These are phyloP conservation scores for Myoxocephalus aenaeus DNA, from an alignment of 2,797 vertebrate species.

Conservation along the genomic window DNA sequence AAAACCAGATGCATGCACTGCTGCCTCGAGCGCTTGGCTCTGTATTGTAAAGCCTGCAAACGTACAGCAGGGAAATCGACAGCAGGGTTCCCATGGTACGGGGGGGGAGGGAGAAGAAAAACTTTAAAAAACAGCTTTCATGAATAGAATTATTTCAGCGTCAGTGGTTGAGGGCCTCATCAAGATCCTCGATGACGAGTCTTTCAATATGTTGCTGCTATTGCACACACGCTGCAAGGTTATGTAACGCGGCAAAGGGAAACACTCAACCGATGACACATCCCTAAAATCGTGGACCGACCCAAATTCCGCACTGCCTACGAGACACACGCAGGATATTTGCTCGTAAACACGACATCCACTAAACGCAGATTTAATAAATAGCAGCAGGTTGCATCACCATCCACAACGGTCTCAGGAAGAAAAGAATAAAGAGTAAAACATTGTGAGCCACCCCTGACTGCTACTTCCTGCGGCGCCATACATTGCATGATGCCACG, in stretches of 20 bases:
- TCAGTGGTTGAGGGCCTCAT: background rate
- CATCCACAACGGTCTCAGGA: background rate
- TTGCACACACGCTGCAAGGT: background rate
- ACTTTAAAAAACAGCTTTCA: background rate
- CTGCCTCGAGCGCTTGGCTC: constrained; percentile 38
- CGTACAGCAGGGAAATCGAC: constrained; percentile 19
- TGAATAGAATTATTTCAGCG: constrained; percentile 11
- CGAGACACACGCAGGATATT: constrained; percentile 2
- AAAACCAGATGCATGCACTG: constrained; percentile 4
- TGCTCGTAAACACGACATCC: background rate
- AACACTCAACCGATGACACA: background rate
- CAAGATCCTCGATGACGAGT: background rate
- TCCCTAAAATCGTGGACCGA: background rate
- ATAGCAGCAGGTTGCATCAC: constrained; percentile 2
- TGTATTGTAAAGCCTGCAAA: constrained; percentile 17
- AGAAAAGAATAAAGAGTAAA: background rate
- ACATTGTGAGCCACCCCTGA: background rate
- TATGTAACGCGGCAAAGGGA: constrained; percentile 7
- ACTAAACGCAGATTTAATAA: background rate
- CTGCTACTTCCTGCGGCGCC: background rate
- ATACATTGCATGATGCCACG: background rate
- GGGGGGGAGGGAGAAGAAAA: background rate
- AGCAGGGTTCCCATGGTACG: constrained; percentile 8
- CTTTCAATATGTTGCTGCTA: constrained; percentile 19
- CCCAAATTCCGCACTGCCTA: background rate